Base-by-base conservation (phyloP, 2,113 vertebrate species). In the Aldabrachelys gigantea region DNA sequence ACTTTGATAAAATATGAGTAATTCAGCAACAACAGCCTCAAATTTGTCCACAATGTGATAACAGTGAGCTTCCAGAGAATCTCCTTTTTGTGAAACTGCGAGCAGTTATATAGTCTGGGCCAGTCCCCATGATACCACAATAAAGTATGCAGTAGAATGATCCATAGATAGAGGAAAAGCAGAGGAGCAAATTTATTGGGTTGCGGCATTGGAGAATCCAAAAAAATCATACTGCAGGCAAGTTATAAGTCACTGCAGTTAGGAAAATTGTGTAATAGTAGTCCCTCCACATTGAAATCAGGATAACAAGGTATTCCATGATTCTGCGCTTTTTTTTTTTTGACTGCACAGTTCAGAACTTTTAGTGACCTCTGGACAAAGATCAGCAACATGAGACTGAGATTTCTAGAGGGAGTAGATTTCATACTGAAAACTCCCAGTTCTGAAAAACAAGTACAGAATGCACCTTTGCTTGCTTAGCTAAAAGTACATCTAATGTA, bases 181-280 rank as follows among this genome's bases (percentile, higher is more conserved):
- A 21, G 0, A 94, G 84, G 87, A 96, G 89, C 38, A 96, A 92
- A 96, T 95, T 85, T 93, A 84, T 50, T 92, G 86, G 94, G 92
- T 95, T 89, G 84, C 78, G 84, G 59, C 57, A 47, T 82, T 78
- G n/a, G 31, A 88, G 72, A 82, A 19, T 78, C 72, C 11, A 82
- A 21, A 4, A 54, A 82, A 91, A 78, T 54, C 35, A 25, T 24
- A 25, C 47, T 57, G 49, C 59, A 13, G 24, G 12, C 54, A 21
- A 88, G 78, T 1, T 56, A 35, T 10, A 90, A 81, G 81, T 91
- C 85, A 65, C 93, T 78, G 80, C 88, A 87, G 41, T 50, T 62
- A 82, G 38, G 54, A 79, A 52, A 59, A 57, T 29, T 57, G 59
- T 76, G 8, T n/a, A 57, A 65, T 76, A 16, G 25, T 5, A 72